phyloP scores from a whole-genome alignment of 2,797 vertebrate species.

The Sylvia borin region DNA sequence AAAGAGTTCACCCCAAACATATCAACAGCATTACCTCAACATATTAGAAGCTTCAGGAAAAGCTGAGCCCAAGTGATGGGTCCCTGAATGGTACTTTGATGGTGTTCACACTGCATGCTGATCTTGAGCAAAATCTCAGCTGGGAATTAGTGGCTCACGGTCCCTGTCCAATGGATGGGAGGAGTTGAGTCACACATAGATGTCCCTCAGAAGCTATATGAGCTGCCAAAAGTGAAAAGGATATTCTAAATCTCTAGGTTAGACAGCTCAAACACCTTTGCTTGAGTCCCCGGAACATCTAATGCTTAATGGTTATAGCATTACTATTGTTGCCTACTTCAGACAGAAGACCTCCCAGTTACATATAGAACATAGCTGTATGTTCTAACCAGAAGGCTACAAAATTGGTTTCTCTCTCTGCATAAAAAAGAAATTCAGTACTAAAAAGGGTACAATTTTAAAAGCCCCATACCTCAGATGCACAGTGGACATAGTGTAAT shows the following conservation, averaged over 20 bases:
- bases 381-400: background rate
- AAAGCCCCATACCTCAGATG: background rate
- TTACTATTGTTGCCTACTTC: background rate
- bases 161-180: background rate
- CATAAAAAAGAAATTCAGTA: background rate
- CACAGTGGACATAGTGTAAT: fast-evolving
- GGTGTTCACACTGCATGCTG: background rate
- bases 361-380: fast-evolving
- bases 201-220: background rate
- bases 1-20: background rate
- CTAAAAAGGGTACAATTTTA: background rate
- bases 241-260: background rate
- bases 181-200: fast-evolving
- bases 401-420: background rate
- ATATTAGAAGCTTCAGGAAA: background rate
- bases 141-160: background rate
- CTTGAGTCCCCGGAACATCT: background rate
- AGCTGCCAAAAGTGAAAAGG: background rate
- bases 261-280: background rate
- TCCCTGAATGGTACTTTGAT: background rate
- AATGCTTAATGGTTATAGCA: background rate
- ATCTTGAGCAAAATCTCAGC: background rate
- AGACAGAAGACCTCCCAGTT: background rate
- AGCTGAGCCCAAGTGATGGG: background rate
- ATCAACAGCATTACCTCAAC: background rate